These are phyloP conservation scores for Babylonia areolata DNA, from an alignment of 1,140 invertebrate species.

Conservation along the genomic window DNA sequence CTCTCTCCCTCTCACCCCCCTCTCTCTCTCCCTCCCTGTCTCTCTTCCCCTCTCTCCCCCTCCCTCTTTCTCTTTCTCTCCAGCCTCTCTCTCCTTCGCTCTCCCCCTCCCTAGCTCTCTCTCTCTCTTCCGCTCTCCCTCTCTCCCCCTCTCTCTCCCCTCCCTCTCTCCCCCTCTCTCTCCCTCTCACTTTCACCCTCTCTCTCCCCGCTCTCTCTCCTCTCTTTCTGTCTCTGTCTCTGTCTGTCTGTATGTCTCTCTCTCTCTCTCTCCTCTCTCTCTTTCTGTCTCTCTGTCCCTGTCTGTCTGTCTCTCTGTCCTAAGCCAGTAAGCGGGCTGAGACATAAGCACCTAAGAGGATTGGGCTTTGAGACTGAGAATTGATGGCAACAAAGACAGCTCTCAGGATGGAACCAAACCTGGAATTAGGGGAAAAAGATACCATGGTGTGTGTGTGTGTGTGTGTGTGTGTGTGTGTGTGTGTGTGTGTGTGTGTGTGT, in stretches of 20 bases:
- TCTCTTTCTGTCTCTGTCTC: slow-evolving; percentile 4
- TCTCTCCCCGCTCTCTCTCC: no score
- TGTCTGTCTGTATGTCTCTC: not conserved
- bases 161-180: slow-evolving; percentile 15
- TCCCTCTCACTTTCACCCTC: slow-evolving; percentile 10
- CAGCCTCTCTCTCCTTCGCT: not conserved
- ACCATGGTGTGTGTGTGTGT: not conserved
- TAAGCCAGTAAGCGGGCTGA: no score
- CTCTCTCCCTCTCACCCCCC: not conserved
- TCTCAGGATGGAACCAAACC: no score
- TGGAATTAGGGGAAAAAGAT: no score
- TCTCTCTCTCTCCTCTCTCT: not conserved
- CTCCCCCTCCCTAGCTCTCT: slow-evolving; percentile 3
- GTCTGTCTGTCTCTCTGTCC: not conserved
- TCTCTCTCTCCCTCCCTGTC: not conserved
- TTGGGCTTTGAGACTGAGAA: no score
- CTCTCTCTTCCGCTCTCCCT: not conserved
- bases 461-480: not conserved
- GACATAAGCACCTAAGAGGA: no score
- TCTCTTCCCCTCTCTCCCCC: not conserved
- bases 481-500: slow-evolving; percentile 12
- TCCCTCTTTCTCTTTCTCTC: not conserved
- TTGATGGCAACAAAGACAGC: no score
- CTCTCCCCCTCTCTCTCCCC: not conserved
- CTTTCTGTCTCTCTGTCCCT: not conserved